Base-by-base conservation (phyloP, 2,888 invertebrate species). In the Operophtera brumata region DNA sequence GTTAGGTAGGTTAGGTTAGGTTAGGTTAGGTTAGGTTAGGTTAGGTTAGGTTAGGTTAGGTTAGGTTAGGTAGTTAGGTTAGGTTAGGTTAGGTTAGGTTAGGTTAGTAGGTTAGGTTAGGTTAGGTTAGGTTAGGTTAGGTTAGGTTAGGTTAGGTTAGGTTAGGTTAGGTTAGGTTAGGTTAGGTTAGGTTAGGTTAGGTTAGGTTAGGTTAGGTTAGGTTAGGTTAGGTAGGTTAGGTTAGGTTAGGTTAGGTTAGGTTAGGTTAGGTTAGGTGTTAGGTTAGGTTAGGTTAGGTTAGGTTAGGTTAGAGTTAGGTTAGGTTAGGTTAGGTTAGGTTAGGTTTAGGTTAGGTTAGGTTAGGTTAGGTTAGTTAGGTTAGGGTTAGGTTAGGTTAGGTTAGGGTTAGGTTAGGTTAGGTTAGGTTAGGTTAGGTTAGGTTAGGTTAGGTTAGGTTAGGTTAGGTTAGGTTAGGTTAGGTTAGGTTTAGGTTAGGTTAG, bases 191-290 rank as follows among this genome's bases (percentile, higher is more conserved):
- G 59, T 59, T 56, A 59, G 59, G 61, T 58, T 58, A 61, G 58
- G 58, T 58, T 58, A 56, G 61, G 58, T 54, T 58, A 57, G 59
- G 59, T 56, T 56, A 59, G 59, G 62, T 57, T 59, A 59, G 57
- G 59, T 65, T 62, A 62, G 66, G 62, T 66, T 62, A 62, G 63
- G 63, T 65, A 57, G 61, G 63, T 48, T 36, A 54, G 52, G 58
- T 54, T 54, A 54, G 54, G 58, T 54, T 59, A 55, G 55, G 59
- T 55, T 59, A 59, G 55, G 63, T 63, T 59, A 61, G 63, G 54
- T 54, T 56, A 56, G 54, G 59, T 50, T 54, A 57, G 59, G 62
- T 57, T 51, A 54, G 56, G 51, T 56, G 55, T 55, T 36, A 12
- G 12, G 36, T 36, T 57, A 54, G 59, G 54, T 48, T 52, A 57